Percentiles rank a stretch among this genome's conserved stretches.
These are phyloP conservation scores for Coreius guichenoti DNA, from an alignment of 2,797 vertebrate species.

Conservation along the genomic window DNA sequence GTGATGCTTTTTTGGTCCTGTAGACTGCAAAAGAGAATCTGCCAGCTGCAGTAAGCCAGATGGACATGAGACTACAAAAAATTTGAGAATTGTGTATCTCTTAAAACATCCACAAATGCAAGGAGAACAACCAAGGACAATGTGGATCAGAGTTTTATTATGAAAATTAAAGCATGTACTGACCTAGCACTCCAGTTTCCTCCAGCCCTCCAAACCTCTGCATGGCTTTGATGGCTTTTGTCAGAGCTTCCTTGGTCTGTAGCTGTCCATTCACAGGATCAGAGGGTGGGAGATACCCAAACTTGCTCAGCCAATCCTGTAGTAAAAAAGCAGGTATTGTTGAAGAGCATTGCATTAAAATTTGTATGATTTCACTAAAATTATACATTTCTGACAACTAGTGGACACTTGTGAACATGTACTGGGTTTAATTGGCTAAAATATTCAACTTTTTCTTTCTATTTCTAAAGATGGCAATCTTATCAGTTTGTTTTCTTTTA, in stretches of 20 bases:
- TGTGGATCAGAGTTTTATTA: conserved; percentile 61
- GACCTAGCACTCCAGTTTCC: conserved; percentile 79
- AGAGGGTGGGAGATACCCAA: conserved; percentile 91
- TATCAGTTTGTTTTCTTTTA: background rate
- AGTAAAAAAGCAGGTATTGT: conserved; percentile 33
- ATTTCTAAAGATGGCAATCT: background rate
- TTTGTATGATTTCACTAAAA: background rate
- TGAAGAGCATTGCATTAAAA: background rate
- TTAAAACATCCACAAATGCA: background rate
- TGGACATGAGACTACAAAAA: background rate
- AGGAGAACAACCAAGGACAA: conserved; percentile 7
- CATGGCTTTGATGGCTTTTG: conserved; percentile 93
- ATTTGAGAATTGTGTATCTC: background rate
- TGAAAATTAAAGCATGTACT: conserved; percentile 75
- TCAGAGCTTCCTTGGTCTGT: conserved; percentile 90
- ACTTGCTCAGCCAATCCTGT: conserved; percentile 95
- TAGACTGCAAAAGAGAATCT: conserved; percentile 5
- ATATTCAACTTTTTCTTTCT: background rate
- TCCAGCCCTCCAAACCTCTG: conserved; percentile 92
- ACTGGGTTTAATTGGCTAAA: conserved; percentile 3
- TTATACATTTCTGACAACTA: background rate
- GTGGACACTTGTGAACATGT: background rate
- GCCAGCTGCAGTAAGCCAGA: background rate
- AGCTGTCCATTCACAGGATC: conserved; percentile 87
- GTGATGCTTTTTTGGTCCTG: background rate